These are phyloP conservation scores for Trematocara unimaculatum DNA, from an alignment of 2,113 vertebrate genomes.

Conservation along the genomic window DNA sequence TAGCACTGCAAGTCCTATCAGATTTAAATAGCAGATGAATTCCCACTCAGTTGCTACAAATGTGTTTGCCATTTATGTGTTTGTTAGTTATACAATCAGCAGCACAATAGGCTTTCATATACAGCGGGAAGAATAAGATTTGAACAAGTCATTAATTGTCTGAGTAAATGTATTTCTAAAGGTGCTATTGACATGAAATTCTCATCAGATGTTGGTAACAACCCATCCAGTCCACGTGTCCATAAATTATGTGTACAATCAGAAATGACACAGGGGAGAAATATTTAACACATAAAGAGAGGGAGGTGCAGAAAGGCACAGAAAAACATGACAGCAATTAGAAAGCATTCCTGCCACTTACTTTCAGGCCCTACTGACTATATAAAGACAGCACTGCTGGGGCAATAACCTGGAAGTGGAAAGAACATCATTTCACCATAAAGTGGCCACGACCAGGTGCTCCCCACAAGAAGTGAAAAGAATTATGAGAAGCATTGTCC, in stretches of 20 bases:
- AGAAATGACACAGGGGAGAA: background rate
- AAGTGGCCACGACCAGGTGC: background rate
- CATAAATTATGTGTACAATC: background rate
- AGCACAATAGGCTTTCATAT: background rate
- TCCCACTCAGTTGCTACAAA: background rate
- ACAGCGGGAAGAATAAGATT: background rate
- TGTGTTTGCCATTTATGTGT: background rate
- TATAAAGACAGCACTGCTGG: background rate
- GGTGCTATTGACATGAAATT: background rate
- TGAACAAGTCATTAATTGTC: background rate
- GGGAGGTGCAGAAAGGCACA: background rate
- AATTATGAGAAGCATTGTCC: background rate
- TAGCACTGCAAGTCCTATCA: background rate
- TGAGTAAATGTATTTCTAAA: background rate
- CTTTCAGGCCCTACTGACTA: background rate
- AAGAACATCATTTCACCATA: background rate
- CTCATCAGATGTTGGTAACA: background rate
- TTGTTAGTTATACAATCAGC: background rate
- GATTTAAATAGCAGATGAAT: constrained; percentile 5
- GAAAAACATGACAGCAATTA: background rate
- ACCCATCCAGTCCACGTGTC: background rate
- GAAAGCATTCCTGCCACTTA: background rate
- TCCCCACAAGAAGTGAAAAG: background rate
- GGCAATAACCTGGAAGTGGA: background rate
- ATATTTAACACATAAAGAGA: background rate